Evolutionary conservation across 92 coral and sea anemone species (phyloP).

Genomic region (Meandrina meandrites): DNA sequence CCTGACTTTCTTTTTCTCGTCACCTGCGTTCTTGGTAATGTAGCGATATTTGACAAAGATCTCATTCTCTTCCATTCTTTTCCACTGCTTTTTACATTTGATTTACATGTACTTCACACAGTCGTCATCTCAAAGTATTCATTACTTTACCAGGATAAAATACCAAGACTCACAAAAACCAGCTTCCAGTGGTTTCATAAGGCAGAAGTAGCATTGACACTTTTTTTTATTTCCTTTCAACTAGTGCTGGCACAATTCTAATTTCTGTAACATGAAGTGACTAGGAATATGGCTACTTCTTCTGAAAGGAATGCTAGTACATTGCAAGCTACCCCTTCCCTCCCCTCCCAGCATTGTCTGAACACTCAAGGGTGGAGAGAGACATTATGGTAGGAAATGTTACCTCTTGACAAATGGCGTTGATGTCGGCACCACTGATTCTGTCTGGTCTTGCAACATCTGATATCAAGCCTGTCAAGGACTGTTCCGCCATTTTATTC

Average conservation of each 20-base stretch:
- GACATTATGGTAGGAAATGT: background rate
- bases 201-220: too few relatives aligned
- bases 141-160: too few relatives aligned
- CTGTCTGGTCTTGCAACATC: constrained; percentile 99
- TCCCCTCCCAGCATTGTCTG: background rate
- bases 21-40: background rate
- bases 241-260: background rate
- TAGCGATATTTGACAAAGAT: too few relatives aligned
- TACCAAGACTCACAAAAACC: too few relatives aligned
- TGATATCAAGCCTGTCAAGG: constrained; percentile 63
- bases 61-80: background rate
- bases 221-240: too few relatives aligned
- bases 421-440: constrained; percentile 98
- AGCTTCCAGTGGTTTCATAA: too few relatives aligned
- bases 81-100: background rate
- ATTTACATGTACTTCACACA: background rate
- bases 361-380: background rate
- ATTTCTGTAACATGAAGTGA: too few relatives aligned
- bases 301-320: too few relatives aligned
- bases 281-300: background rate
- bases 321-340: background rate
- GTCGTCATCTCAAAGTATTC: too few relatives aligned
- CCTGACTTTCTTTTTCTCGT: background rate
- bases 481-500: background rate
- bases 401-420: constrained; percentile 99